phyloP scores from a whole-genome alignment of 1,140 invertebrate species.

The Bombus ignitus region DNA sequence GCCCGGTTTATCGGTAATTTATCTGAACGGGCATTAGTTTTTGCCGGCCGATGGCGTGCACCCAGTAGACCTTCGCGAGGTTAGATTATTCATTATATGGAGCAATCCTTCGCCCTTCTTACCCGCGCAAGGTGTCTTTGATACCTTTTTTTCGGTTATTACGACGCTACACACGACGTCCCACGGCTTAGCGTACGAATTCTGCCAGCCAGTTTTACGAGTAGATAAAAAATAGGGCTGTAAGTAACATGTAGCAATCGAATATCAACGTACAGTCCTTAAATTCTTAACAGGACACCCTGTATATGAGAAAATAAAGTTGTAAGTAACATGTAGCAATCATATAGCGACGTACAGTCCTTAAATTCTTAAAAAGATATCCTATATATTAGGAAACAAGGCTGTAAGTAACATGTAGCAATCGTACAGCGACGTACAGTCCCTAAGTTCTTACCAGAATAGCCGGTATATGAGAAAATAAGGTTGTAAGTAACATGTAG shows the following conservation, averaged over 20 bases:
- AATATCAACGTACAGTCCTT: too few relatives aligned
- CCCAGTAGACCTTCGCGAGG: constrained; percentile 71
- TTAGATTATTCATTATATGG: constrained; percentile 81
- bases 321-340: too few relatives aligned
- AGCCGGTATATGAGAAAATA: rapidly evolving
- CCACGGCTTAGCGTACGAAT: too few relatives aligned
- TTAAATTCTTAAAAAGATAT: rapidly evolving
- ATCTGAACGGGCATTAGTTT: constrained; percentile 83
- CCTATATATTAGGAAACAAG: rapidly evolving
- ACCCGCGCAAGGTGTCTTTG: neutral
- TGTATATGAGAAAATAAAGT: rapidly evolving
- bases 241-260: too few relatives aligned
- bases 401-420: too few relatives aligned
- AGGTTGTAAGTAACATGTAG: too few relatives aligned
- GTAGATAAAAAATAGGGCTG: too few relatives aligned
- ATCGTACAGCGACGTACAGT: too few relatives aligned
- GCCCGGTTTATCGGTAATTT: constrained; percentile 82
- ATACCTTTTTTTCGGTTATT: neutral
- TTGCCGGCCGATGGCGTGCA: constrained; percentile 80
- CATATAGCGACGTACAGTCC: rapidly evolving
- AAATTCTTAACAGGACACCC: too few relatives aligned
- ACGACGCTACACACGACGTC: too few relatives aligned
- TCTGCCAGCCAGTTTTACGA: too few relatives aligned
- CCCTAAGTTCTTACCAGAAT: rapidly evolving
- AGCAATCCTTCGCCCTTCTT: constrained; percentile 64